phyloP scores from a whole-genome alignment of 2,113 vertebrate species.

The Craseonycteris thonglongyai region DNA sequence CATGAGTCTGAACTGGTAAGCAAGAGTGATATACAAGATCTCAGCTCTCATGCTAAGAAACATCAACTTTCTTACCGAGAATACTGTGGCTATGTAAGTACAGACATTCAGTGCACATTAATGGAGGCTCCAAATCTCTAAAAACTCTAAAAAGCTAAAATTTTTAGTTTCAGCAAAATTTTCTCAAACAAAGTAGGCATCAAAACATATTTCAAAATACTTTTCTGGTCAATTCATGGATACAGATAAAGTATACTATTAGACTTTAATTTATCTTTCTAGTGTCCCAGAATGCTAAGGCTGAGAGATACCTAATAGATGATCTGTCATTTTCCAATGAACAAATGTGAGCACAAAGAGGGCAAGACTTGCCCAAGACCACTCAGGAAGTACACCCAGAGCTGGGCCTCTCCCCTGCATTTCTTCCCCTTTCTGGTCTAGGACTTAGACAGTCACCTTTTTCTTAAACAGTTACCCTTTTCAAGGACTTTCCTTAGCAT shows the following conservation, averaged over 20 bases:
- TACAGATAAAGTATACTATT: neutral
- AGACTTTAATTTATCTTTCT: neutral
- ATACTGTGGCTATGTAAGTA: neutral
- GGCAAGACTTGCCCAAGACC: neutral
- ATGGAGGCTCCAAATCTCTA: neutral
- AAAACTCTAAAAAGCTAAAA: neutral
- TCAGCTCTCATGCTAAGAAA: neutral
- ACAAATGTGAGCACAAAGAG: neutral
- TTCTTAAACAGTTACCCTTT: neutral
- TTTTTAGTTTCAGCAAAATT: neutral
- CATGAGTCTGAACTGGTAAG: neutral
- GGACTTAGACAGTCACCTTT: neutral
- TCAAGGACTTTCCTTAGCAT: neutral
- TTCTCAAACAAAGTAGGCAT: neutral
- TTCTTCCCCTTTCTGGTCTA: neutral
- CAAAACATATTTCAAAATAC: constrained; percentile 20
- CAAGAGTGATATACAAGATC: neutral
- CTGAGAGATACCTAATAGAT: neutral
- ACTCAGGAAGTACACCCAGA: neutral
- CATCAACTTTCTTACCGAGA: neutral
- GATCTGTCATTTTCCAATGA: neutral
- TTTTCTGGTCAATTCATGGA: neutral
- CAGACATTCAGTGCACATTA: neutral
- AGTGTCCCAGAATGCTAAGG: neutral
- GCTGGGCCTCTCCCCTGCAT: neutral